phyloP scores from a whole-genome alignment of 2,797 vertebrate species.

The Glossophaga mutica region DNA sequence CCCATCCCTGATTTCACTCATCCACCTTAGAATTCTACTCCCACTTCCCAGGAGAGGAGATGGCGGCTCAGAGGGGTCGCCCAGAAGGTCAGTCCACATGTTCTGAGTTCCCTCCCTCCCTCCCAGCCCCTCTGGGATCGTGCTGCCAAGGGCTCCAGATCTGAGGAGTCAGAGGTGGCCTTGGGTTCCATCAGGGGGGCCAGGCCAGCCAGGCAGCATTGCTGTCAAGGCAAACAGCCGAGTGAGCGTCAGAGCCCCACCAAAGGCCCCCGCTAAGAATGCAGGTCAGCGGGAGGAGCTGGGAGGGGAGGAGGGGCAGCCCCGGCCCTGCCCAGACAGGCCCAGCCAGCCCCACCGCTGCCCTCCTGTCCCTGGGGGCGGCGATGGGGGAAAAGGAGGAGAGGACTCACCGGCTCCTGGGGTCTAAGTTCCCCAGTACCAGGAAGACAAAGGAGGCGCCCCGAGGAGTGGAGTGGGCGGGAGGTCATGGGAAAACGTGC shows the following conservation, averaged over 20 bases:
- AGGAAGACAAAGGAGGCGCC: slow-evolving; percentile 21
- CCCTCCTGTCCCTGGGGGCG: slow-evolving; percentile 59
- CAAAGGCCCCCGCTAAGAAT: slow-evolving; percentile 72
- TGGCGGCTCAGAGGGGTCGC: not conserved
- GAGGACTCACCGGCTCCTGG: not conserved
- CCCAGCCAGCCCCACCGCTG: slow-evolving; percentile 62
- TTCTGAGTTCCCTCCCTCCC: not conserved
- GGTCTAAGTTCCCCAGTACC: slow-evolving; percentile 24
- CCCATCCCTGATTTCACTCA: slow-evolving; percentile 19
- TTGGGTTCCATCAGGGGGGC: not conserved
- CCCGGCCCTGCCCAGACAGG: slow-evolving; percentile 74
- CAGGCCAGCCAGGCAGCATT: slow-evolving; percentile 63
- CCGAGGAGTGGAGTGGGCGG: not conserved
- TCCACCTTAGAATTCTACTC: not conserved
- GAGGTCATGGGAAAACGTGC: not conserved
- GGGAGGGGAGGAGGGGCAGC: slow-evolving; percentile 41
- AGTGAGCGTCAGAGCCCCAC: slow-evolving; percentile 38
- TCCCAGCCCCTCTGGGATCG: not conserved
- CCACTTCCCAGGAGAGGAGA: not conserved
- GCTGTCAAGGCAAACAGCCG: not conserved
- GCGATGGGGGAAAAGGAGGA: not conserved
- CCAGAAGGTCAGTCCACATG: not conserved
- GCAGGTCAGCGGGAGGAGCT: slow-evolving; percentile 69
- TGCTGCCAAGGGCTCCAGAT: not conserved
- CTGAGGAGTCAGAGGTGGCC: slow-evolving; percentile 48